Base-by-base conservation (phyloP, 2,888 invertebrate species). In the Zygaena filipendulae region DNA sequence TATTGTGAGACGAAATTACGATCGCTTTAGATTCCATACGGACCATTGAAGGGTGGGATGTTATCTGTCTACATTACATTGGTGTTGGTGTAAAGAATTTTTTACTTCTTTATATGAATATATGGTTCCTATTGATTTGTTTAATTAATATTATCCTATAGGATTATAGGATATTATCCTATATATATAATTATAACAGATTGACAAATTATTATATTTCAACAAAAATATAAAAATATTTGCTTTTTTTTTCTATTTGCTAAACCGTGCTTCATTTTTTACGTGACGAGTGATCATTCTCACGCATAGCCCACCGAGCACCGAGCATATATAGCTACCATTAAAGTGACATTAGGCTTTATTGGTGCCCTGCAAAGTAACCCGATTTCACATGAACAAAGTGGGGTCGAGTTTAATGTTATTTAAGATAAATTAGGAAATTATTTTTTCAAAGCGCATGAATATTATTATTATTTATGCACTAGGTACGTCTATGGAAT, bases 1-100 rank as follows among this genome's bases (percentile, higher is more conserved):
- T 72, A 74, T 77, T 69, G 69, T 70, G 67, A 64, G 68, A 64
- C 72, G 59, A 72, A 72, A 77, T 77, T 75, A 74, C 74, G 69
- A 71, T 72, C 71, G 64, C 63, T 74, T 75, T 72, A 62, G 74
- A 74, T 70, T 72, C 69, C 59, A 49, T 59, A 64, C 67, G 63
- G 62, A 61, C 71, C 63, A 72, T 74, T 68, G 70, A 64, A 66
- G 59, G 68, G 62, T 67, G 64, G 72, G 74, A 72, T 75, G 71
- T 75, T 69, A 70, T 70, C 71, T 72, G 68, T 60, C 54, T 61
- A 64, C 69, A 62, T 70, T n/a, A n/a, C n/a, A n/a, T n/a, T n/a
- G n/a, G n/a, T n/a, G n/a, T 16, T 60, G 68, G 60, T 62, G 60
- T 71, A 69, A 67, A 68, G 67, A 66, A 70, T 69, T 66, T 70